Evolutionary conservation across 2,797 vertebrate species (phyloP), one percentile per base, ranked within the genome.

Genomic region (Ispidina picta): DNA sequence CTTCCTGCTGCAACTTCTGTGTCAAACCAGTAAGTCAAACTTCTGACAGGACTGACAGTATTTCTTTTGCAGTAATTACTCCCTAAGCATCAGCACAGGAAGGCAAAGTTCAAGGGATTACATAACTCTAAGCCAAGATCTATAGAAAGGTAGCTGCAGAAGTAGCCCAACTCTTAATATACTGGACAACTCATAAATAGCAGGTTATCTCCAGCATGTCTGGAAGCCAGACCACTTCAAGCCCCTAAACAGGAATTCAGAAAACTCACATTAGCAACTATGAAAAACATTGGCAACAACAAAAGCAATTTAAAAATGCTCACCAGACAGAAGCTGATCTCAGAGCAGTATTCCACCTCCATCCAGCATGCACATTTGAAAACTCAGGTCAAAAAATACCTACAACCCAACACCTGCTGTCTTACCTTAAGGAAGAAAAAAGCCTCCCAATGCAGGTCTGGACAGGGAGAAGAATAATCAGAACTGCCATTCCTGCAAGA

Each of bases 391-490:
- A 86, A 41, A 78, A 96, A 80, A 86, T 0, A 68, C 4, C 9
- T 37, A 43, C 25, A 69, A 44, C 6, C 18, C 64, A 65, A 48
- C 33, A 54, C 2, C 2, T 8, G 22, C 2, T 8, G 51, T 78
- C 94, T 97, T 98, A 99, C 99, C 99, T 98, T 78, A 98, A 97
- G 23, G 98, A 98, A 2, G 98, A 98, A 92, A 99, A 99, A 68
- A 99, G 93, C 65, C 98, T 98, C 49, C 99, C 99, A 26, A 99
- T 97, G 90, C 98, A 94, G 54, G 98, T 98, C 81, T 99, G 99
- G 69, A 98, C 48, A 17, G 98, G 98, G 97, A 99, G 98, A 51
- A 99, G 97, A 81, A 99, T 97, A 88, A 99, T 81, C 1, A 99
- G 97, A 58, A 99, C 97, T 4, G 96, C 98, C 98, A 99, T 98